Conservation (phyloP, 1,140 invertebrate genomes). For the Tetraneura akinire region DNA sequence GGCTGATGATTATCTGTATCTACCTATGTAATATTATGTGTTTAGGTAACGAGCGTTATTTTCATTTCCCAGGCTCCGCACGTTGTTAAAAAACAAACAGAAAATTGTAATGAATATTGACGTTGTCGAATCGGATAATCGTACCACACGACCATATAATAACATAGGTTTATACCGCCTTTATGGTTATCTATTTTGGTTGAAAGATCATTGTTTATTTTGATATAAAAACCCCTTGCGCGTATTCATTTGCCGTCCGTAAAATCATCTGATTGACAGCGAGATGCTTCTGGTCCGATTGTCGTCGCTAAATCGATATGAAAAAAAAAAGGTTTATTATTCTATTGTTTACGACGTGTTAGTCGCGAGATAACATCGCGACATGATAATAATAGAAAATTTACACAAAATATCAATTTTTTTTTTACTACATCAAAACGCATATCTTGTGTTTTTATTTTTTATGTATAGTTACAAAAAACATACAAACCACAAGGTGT, state of each 20-base stretch:
- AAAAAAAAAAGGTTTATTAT: background rate
- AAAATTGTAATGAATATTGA: background rate
- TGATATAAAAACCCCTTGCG: background rate
- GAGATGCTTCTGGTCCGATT: slow-evolving; percentile 27
- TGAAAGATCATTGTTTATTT: slow-evolving; percentile 1
- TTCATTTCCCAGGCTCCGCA: background rate
- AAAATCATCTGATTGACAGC: slow-evolving; percentile 21
- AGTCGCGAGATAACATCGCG: background rate
- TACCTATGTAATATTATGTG: too few species aligned
- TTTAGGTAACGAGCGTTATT: too few species aligned
- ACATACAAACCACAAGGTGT: background rate
- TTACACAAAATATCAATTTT: background rate
- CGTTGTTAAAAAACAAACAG: background rate
- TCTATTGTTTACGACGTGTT: background rate
- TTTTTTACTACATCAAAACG: background rate
- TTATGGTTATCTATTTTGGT: background rate
- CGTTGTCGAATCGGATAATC: background rate
- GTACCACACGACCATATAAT: too few species aligned
- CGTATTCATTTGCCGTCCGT: background rate
- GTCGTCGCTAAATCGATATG: background rate
- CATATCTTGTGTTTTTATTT: background rate
- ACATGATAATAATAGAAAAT: background rate
- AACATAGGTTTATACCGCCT: too few species aligned
- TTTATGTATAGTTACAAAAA: background rate
- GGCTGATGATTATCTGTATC: slow-evolving; percentile 3